Base-by-base conservation (phyloP, 1,140 invertebrate genomes). In the Atta colombica region DNA sequence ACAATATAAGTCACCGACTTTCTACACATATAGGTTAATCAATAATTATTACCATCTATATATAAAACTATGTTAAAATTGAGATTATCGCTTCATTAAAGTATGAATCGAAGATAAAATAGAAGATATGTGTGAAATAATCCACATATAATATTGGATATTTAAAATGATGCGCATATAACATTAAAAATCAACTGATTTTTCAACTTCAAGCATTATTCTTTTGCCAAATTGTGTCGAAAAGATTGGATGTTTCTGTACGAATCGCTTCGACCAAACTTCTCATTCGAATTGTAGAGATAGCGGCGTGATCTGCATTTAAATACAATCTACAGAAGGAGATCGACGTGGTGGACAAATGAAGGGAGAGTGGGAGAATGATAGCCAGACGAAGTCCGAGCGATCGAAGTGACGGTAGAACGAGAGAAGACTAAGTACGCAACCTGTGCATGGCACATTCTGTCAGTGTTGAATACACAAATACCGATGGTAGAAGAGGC, bases 361-460 rank as follows among this genome's bases (percentile, higher is more conserved):
- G 14, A 49, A 14, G 8, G 8, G 7, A 35, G 71, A 58, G 16
- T 35, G 60, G 49, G 60, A 77, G n/a, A 60, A 35, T 74, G 82
- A 72, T 49, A 89, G 69, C 12, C 49, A 77, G 55, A 85, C 5
- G 25, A 18, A 60, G 53, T 55, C 28, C 6, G 14, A 66, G 31
- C 28, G 75, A 78, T 78, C 60, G 21, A 78, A 78, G 75, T 78
- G 45, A 28, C 39, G 39, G 60, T 72, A 35, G 80, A 84, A 74
- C 35, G 55, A 84, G 28, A 63, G 71, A 49, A 63, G 25, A 80
- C n/a, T 10, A n/a, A 3, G 35, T 12, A 84, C 14, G 35, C 61
- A 49, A 77, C 16, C n/a, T 31, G 45, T 31, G 31, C 49, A 45
- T 12, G 1, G 49, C 60, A 45, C 55, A 31, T 81, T 71, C 51